These are phyloP conservation scores for Eurystomus glaucurus DNA, from an alignment of 2,797 vertebrate genomes.

Conservation along the genomic window DNA sequence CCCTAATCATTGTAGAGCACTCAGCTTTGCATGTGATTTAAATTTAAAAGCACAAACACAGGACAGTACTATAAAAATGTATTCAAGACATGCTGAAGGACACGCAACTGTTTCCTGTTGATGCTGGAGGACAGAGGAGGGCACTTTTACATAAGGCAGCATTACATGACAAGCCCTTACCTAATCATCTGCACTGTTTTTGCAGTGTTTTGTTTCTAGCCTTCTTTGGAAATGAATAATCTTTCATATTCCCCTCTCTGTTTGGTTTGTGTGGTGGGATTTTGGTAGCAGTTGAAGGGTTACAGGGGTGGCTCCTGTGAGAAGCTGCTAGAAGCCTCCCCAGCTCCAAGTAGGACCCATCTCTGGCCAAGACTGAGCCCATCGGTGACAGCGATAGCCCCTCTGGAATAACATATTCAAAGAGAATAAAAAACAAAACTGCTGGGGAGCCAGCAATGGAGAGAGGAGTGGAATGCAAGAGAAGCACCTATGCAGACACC, in stretches of 20 bases:
- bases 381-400: not conserved
- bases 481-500: not conserved
- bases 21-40: constrained; percentile 1
- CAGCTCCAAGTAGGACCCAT: not conserved
- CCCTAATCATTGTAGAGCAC: not conserved
- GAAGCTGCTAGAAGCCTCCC: not conserved
- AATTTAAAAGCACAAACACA: constrained; percentile 16
- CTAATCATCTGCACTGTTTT: not conserved
- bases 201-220: not conserved
- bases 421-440: not conserved
- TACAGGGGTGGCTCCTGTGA: not conserved
- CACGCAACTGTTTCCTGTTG: not conserved
- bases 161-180: not conserved
- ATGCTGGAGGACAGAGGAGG: not conserved
- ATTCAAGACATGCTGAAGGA: not conserved
- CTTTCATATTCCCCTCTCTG: accelerated
- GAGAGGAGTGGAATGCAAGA: not conserved
- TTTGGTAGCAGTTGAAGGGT: not conserved
- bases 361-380: too few species aligned
- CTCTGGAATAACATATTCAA: not conserved
- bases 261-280: not conserved
- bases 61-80: not conserved
- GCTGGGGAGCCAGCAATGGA: not conserved
- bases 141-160: not conserved
- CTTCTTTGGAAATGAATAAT: not conserved